A percentile compares a stretch with the other conserved stretches of the same genome.
These are phyloP conservation scores for Mythimna pallens DNA, from an alignment of 2,888 invertebrate genomes.

Conservation along the genomic window DNA sequence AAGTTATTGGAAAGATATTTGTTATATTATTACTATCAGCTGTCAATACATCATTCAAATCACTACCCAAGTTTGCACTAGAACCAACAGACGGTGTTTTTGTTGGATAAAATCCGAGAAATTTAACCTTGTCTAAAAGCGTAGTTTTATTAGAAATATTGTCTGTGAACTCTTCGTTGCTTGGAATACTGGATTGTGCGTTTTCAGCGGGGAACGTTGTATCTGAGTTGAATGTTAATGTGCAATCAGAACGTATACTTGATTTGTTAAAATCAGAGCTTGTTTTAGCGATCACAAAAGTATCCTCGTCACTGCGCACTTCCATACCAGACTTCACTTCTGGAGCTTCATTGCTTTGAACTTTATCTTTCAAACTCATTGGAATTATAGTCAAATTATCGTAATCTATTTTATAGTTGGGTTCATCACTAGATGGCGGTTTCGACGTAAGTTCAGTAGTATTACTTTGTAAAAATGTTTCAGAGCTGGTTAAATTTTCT, in stretches of 20 bases:
- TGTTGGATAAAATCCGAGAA: slow-evolving; percentile 71
- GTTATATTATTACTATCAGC: slow-evolving; percentile 51
- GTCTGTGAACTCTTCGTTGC: slow-evolving; percentile 13
- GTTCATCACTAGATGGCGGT: slow-evolving; percentile 44
- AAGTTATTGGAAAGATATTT: slow-evolving; percentile 10
- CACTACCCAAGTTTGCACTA: slow-evolving; percentile 38
- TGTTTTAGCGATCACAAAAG: slow-evolving; percentile 67
- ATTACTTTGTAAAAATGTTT: slow-evolving; percentile 40
- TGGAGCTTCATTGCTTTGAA: slow-evolving; percentile 61
- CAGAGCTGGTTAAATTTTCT: slow-evolving; percentile 45
- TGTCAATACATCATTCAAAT: slow-evolving; percentile 62
- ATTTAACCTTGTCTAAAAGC: slow-evolving; percentile 70
- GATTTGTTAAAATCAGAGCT: slow-evolving; percentile 72
- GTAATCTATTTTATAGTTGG: slow-evolving; percentile 20
- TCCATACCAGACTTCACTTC: slow-evolving; percentile 40
- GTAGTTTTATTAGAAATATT: slow-evolving; percentile 47
- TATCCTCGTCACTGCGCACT: slow-evolving; percentile 63
- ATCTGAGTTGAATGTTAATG: slow-evolving; percentile 62
- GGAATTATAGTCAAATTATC: slow-evolving; percentile 3
- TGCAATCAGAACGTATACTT: slow-evolving; percentile 61
- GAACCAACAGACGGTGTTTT: slow-evolving; percentile 67
- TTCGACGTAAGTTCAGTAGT: slow-evolving; percentile 56
- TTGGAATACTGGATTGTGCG: slow-evolving; percentile 2
- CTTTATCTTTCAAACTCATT: slow-evolving; percentile 48
- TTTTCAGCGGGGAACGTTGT: slow-evolving; percentile 36